Percentiles rank a stretch among this genome's conserved stretches.
Evolutionary conservation across 2,113 vertebrate species (phyloP).

Genomic region (Cololabis saira): DNA sequence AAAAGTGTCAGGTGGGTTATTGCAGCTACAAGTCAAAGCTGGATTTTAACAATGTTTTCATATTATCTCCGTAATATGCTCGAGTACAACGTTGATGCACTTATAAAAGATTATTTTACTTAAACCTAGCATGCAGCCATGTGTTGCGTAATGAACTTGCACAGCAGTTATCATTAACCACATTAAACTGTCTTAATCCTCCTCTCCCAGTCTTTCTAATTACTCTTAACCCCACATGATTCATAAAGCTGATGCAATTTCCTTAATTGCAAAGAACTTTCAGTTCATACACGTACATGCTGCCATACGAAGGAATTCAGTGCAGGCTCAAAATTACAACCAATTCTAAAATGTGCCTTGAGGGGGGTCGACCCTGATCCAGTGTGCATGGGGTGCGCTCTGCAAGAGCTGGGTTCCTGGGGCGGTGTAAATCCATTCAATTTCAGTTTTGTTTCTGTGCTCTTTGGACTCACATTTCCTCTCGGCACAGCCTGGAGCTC

Average conservation of each 20-base stretch:
- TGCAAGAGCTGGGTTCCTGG: not conserved
- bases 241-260: conserved; percentile 44
- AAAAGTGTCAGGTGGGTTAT: not conserved
- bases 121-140: not conserved
- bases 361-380: not conserved
- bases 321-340: conserved; percentile 36
- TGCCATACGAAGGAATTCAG: conserved; percentile 25
- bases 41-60: not conserved
- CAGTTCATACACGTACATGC: conserved; percentile 21
- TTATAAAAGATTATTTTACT: not conserved
- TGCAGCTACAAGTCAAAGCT: not conserved
- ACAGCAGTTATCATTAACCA: conserved; percentile 36
- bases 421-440: conserved; percentile 25
- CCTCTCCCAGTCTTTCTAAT: conserved; percentile 47
- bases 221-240: conserved; percentile 65
- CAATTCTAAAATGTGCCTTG: conserved; percentile 13
- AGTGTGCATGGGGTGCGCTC: not conserved
- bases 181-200: conserved; percentile 62
- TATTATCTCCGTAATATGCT: not conserved
- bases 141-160: conserved; percentile 21
- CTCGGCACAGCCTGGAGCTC: conserved; percentile 35
- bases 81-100: not conserved
- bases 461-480: conserved; percentile 29
- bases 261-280: conserved; percentile 47
- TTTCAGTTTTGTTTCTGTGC: conserved; percentile 37